These are phyloP conservation scores for Exephanes ischioxanthus DNA, from an alignment of 2,888 invertebrate genomes.

Conservation along the genomic window DNA sequence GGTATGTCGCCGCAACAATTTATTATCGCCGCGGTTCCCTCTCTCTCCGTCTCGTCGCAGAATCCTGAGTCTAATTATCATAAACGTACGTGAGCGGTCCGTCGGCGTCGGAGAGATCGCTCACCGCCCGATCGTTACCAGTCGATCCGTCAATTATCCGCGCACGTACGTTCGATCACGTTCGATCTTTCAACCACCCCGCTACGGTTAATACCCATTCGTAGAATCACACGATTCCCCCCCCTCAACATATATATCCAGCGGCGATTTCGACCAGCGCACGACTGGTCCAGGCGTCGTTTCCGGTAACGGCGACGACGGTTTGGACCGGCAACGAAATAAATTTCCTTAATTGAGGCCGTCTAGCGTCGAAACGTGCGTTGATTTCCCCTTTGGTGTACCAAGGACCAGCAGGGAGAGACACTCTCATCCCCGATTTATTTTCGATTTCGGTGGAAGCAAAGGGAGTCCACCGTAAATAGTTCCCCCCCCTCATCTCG, in stretches of 20 bases:
- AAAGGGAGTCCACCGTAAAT: conserved; percentile 33
- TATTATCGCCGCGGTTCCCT: conserved; percentile 32
- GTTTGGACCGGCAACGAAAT: conserved; percentile 72
- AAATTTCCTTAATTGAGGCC: conserved; percentile 76
- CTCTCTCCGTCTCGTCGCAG: conserved; percentile 14
- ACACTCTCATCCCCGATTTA: conserved; percentile 41
- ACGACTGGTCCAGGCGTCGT: conserved; percentile 13
- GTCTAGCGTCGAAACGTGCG: conserved; percentile 60
- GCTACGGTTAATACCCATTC: conserved; percentile 26
- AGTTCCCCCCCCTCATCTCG: conserved; percentile 10
- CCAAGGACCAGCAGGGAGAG: background rate
- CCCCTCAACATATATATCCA: conserved; percentile 60
- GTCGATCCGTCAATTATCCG: conserved; percentile 75
- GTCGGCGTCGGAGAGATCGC: conserved; percentile 65
- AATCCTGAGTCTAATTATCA: conserved; percentile 72
- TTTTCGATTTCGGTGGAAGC: conserved; percentile 41
- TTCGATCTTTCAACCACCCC: conserved; percentile 58
- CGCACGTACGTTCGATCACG: conserved; percentile 44
- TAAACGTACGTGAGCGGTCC: conserved; percentile 63
- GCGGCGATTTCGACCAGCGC: background rate
- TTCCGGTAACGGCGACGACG: conserved; percentile 23
- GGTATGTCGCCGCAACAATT: conserved; percentile 43
- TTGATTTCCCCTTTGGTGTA: conserved; percentile 73
- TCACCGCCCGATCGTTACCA: conserved; percentile 68
- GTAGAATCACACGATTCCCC: conserved; percentile 17